Base-by-base conservation (phyloP, 2,888 invertebrate species). In the Craniophora ligustri region DNA sequence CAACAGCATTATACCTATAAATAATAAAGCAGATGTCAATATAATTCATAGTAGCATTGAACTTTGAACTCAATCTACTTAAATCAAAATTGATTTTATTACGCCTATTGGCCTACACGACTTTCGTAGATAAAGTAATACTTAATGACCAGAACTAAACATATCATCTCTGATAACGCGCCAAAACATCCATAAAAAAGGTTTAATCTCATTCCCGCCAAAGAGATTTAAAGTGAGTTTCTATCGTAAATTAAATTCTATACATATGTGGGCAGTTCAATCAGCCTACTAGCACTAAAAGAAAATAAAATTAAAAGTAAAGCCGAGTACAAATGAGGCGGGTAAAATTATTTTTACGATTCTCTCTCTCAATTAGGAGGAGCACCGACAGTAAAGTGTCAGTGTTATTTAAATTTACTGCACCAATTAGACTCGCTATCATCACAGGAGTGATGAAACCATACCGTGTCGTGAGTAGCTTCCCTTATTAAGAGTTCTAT, bases 331-430 rank as follows among this genome's bases (percentile, higher is more conserved):
- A 91, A 92, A 92, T 92, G 92, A 90, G 91, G 77, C 88, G 91
- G 79, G 84, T 90, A 86, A 88, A 91, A 92, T 91, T 91, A 92
- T 92, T 93, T 92, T 93, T 91, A 93, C 91, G 92, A 89, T 89
- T 88, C 90, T 84, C 87, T 89, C 87, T 89, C 91, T 91, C 91
- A 92, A 92, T 93, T 92, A 92, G 90, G 84, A 79, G 82, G 71
- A 81, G 86, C 84, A 84, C 85, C 87, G 91, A 88, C 89, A 85
- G 86, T 89, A 82, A 88, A 89, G 86, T 91, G 92, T 91, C 92
- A 91, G 91, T 88, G 86, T 91, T 91, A 92, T 91, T 92, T 91
- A 89, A 92, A 93, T 92, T 93, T 92, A 93, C 91, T 84, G 87
- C 84, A 80, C 92, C 91, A 93, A 93, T 93, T 93, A 93, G 92